Conservation (phyloP, 2,888 invertebrate species). For the Copidosoma aretas region DNA sequence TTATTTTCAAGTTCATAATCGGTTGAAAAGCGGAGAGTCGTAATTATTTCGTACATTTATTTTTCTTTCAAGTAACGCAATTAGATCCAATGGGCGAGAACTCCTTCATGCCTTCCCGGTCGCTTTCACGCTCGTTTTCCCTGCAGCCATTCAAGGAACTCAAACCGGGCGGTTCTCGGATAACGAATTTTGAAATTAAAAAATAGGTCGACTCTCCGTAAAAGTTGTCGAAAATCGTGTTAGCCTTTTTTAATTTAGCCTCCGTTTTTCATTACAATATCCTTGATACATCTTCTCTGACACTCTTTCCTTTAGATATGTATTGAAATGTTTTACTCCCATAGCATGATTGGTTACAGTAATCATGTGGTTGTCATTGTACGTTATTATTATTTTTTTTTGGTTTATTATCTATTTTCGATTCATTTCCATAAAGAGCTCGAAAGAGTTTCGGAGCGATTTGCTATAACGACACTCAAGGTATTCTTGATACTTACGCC, state of each 20-base stretch:
- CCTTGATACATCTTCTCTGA: no score
- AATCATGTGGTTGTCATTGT: no score
- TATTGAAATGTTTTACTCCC: no score
- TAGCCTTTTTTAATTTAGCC: background rate
- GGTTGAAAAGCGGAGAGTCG: slow-evolving; percentile 7
- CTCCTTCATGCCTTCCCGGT: slow-evolving; percentile 60
- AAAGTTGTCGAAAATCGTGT: slow-evolving; percentile 22
- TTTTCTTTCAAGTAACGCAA: background rate
- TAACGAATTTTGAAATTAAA: slow-evolving; percentile 18
- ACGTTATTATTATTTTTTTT: no score
- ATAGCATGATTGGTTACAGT: no score
- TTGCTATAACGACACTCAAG: no score
- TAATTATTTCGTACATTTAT: background rate
- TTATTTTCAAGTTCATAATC: background rate
- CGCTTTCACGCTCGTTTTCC: slow-evolving; percentile 62
- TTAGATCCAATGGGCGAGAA: slow-evolving; percentile 43
- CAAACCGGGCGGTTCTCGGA: slow-evolving; percentile 63
- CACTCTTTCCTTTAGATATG: no score
- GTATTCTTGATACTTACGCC: no score
- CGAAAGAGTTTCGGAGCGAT: no score
- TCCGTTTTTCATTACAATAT: no score
- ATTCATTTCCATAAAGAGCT: no score
- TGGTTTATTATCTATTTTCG: no score
- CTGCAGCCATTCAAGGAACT: slow-evolving; percentile 73
- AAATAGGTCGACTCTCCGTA: slow-evolving; percentile 32